Percentiles rank a stretch among this genome's conserved stretches.
Conservation (phyloP, 2,888 invertebrate species). For the Eustalomyia histrio region DNA sequence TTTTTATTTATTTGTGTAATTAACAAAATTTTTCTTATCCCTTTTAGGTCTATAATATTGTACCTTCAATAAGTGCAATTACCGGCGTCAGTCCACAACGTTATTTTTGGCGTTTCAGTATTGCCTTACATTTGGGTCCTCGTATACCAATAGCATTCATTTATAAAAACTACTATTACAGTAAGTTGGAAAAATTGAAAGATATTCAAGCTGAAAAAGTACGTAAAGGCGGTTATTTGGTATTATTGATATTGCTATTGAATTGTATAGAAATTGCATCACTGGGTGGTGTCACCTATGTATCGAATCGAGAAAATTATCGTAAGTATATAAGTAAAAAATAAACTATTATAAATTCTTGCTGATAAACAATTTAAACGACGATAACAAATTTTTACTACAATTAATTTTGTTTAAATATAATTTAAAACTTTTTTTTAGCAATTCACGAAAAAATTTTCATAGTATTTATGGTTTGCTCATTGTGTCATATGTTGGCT, state of each 20-base stretch:
- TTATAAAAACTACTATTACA: slow-evolving; percentile 90
- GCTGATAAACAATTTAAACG: no score
- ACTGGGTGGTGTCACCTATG: slow-evolving; percentile 94
- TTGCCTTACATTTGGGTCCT: slow-evolving; percentile 95
- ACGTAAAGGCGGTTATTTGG: slow-evolving; percentile 82
- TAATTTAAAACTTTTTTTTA: slow-evolving; percentile 76
- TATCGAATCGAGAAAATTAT: slow-evolving; percentile 96
- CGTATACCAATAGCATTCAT: slow-evolving; percentile 92
- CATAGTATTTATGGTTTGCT: slow-evolving; percentile 92
- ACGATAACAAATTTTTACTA: no score
- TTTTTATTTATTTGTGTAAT: no score
- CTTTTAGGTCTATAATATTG: slow-evolving; percentile 94
- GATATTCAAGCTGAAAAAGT: slow-evolving; percentile 69
- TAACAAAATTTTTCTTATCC: neutral
- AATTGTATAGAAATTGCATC: slow-evolving; percentile 91
- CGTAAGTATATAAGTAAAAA: slow-evolving; percentile 91
- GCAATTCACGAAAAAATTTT: slow-evolving; percentile 95
- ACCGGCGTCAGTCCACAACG: slow-evolving; percentile 95
- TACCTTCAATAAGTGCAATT: slow-evolving; percentile 97
- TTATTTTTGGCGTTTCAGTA: slow-evolving; percentile 94
- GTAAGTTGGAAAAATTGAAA: slow-evolving; percentile 77
- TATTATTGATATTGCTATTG: slow-evolving; percentile 88
- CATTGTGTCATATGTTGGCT: slow-evolving; percentile 90
- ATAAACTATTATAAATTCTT: no score
- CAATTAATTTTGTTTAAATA: neutral